phyloP scores from a whole-genome alignment of 1,140 invertebrate species.

The fruit fly (Drosophila melanogaster) region Release_6_plus_ISO1_MT NT_037436.4:76501-77000 shows the following conservation, averaged over 20 bases:
- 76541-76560: slow-evolving; percentile 81
- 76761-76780: slow-evolving; percentile 79
- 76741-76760: slow-evolving; percentile 26
- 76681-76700: slow-evolving; percentile 50
- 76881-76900: too few species aligned
- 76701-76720: slow-evolving; percentile 19
- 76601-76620: slow-evolving; percentile 79
- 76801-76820: neutral
- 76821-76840: too few species aligned
- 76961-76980: slow-evolving; percentile 2
- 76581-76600: slow-evolving; percentile 83
- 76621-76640: slow-evolving; percentile 58
- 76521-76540: slow-evolving; percentile 67
- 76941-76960: too few species aligned
- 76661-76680: slow-evolving; percentile 5
- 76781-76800: slow-evolving; percentile 56
- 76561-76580: slow-evolving; percentile 83
- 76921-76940: too few species aligned
- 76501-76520: neutral
- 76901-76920: too few species aligned
- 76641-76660: slow-evolving; percentile 8
- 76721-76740: neutral
- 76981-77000: slow-evolving; percentile 34
- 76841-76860: too few species aligned
- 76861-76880: too few species aligned